Percentiles rank a stretch among this genome's conserved stretches.
phyloP scores from a whole-genome alignment of 2,113 vertebrate genomes.

The Condylura cristata region DNA sequence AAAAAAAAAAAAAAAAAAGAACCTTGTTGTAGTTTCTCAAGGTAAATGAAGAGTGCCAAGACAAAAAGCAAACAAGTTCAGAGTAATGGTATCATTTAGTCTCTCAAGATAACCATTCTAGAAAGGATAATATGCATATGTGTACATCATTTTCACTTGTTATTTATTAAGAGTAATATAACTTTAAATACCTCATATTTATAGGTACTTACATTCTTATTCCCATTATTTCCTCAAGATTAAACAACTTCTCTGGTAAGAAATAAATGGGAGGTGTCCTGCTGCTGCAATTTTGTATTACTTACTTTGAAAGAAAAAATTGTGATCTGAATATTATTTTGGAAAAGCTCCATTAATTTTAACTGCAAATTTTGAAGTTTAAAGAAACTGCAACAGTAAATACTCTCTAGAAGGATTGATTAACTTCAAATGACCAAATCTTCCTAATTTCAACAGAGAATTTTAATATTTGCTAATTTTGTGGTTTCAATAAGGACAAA shows the following conservation, averaged over 20 bases:
- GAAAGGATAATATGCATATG: neutral
- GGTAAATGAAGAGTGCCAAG: neutral
- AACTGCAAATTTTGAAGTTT: slow-evolving; percentile 21
- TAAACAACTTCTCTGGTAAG: slow-evolving; percentile 41
- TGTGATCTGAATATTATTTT: slow-evolving; percentile 39
- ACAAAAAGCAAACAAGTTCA: neutral
- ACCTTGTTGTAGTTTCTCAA: neutral
- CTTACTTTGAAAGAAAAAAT: slow-evolving; percentile 57
- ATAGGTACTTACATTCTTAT: slow-evolving; percentile 36
- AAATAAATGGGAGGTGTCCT: neutral
- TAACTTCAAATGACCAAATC: slow-evolving; percentile 27
- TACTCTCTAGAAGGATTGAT: slow-evolving; percentile 38
- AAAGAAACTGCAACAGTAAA: slow-evolving; percentile 28
- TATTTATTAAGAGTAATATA: slow-evolving; percentile 47
- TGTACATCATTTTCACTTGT: neutral
- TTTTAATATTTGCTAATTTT: slow-evolving; percentile 46
- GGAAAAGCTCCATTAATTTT: slow-evolving; percentile 43
- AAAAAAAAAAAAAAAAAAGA: neutral
- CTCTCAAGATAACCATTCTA: slow-evolving; percentile 2
- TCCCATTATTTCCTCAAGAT: neutral
- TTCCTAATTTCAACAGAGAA: slow-evolving; percentile 2
- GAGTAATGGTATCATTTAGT: neutral
- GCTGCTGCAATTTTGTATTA: neutral
- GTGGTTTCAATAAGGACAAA: neutral
- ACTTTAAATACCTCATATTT: slow-evolving; percentile 43